phyloP scores from a whole-genome alignment of 2,888 invertebrate species.

The Pristionchus mayeri region DNA sequence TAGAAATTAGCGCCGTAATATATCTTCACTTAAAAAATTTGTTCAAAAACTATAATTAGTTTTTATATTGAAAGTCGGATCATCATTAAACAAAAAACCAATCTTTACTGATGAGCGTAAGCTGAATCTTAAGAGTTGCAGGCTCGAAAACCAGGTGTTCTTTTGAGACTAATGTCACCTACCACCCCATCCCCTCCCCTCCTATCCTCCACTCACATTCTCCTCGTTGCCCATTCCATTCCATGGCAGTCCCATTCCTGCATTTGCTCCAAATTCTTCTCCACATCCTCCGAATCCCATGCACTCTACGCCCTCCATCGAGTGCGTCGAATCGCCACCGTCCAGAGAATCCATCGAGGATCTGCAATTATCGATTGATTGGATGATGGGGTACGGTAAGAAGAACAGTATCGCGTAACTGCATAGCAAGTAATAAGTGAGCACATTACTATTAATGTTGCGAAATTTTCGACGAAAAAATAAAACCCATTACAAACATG shows the following conservation, averaged over 20 bases:
- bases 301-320: constrained; percentile 40
- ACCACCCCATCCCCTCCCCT: background rate
- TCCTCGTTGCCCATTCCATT: background rate
- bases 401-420: background rate
- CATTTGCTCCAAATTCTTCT: background rate
- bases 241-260: background rate
- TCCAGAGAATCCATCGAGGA: background rate
- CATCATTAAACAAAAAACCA: background rate
- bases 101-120: background rate
- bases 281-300: background rate
- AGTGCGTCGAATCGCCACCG: background rate
- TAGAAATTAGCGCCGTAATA: no score
- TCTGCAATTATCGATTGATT: constrained; percentile 11
- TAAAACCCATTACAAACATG: background rate
- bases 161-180: background rate
- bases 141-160: background rate
- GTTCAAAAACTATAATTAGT: background rate
- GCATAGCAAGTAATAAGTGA: background rate
- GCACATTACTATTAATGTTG: no score
- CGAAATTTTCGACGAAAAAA: no score
- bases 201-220: constrained; percentile 2
- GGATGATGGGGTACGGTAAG: background rate
- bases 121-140: background rate
- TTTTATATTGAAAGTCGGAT: no score
- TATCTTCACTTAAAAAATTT: no score